Evolutionary conservation across 1,140 invertebrate species (phyloP), one percentile per base, ranked within the genome.

Genomic region (Papilio xuthus): DNA sequence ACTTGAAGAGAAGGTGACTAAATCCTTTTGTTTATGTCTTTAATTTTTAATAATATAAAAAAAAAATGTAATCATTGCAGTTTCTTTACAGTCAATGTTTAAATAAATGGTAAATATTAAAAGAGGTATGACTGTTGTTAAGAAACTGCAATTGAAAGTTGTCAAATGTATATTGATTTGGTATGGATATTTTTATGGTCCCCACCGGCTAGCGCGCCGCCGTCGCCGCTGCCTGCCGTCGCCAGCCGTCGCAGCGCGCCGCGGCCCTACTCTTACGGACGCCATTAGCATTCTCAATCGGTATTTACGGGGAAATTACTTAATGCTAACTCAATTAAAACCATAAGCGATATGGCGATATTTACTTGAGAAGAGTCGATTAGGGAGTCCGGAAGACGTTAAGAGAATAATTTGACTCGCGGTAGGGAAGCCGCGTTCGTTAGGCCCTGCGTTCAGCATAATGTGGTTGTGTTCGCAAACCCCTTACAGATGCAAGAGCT

Each of bases 1-100:
- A 94, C 95, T 99, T 32, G 99, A 99, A 94, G 97, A 98, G 90
- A 98, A 98, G 96, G 97, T 98, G 89, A 88, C 80, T 91, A 85
- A 81, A 72, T 80, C 60, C 78, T 82, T 80, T 47, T 70, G 28
- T 80, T 85, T 79, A n/a, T n/a, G 73, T 83, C 75, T 83, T 69
- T 73, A 81, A 78, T 83, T 78, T 80, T 83, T 79, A 78, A 82
- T 84, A 73, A 85, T 82, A 86, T n/a, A 85, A 89, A 81, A 81
- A 85, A 37, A 81, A 84, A 84, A 86, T 93, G 91, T 93, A 93
- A 94, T 94, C 90, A 92, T 92, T 93, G 92, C 92, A 93, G 90
- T 94, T 93, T 92, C 92, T 91, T 92, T 90, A 73, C 75, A 82
- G 78, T 80, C 42, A 53, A 69, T 76, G 28, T 53, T 79, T 73